Conservation (phyloP, 2,113 vertebrate genomes). For the Cynopterus brachyotis region DNA sequence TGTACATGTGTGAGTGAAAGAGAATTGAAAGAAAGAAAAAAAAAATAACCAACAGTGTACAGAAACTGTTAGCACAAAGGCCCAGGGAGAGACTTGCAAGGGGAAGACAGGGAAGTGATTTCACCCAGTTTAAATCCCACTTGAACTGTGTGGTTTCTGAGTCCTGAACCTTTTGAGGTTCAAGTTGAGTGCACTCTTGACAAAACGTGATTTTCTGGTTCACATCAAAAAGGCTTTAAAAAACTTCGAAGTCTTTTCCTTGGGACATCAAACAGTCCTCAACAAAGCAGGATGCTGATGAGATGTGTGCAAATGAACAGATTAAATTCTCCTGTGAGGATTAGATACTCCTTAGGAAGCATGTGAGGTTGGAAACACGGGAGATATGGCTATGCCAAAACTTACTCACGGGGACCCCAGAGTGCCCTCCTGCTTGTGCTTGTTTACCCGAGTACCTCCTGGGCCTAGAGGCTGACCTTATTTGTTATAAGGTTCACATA, state of each 20-base stretch:
- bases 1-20: neutral
- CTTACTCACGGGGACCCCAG: neutral
- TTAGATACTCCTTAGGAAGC: conserved; percentile 66
- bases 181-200: conserved; percentile 77
- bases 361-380: conserved; percentile 43
- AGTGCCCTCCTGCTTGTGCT: accelerated
- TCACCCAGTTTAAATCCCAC: conserved; percentile 73
- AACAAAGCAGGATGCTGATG: conserved; percentile 76
- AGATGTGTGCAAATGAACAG: conserved; percentile 74
- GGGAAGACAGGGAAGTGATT: conserved; percentile 69
- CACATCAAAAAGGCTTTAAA: conserved; percentile 77
- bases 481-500: conserved; percentile 63
- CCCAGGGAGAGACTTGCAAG: conserved; percentile 16
- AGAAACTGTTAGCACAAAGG: conserved; percentile 57
- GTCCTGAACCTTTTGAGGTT: conserved; percentile 77
- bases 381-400: neutral
- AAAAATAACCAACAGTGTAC: neutral
- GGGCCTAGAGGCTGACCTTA: conserved; percentile 45
- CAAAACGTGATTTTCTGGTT: conserved; percentile 78
- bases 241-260: conserved; percentile 72
- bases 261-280: conserved; percentile 76
- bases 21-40: neutral
- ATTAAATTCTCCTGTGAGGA: conserved; percentile 69
- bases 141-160: conserved; percentile 74
- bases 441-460: neutral